Evolutionary conservation across 2,888 invertebrate genomes (phyloP), one percentile per base, ranked within the genome.

Genomic region (Cylindroiulus punctatus): DNA sequence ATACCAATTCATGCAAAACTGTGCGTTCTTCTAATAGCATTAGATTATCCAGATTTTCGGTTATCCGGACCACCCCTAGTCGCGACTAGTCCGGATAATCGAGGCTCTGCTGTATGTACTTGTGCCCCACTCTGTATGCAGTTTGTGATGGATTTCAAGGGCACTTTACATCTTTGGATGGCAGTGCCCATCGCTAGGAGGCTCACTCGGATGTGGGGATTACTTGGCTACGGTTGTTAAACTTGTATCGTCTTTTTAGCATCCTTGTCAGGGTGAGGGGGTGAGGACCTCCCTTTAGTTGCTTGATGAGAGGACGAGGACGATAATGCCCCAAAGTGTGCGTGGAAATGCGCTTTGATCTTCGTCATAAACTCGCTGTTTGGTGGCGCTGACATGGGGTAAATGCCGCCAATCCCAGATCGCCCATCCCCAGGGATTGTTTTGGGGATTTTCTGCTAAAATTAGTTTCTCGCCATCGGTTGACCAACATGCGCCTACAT

Each of bases 341-440:
- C 2, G 65, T 10, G 26, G 65, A 22, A 65, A 26, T 65, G 65
- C 26, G 65, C 65, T 65, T 65, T 65, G 65, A 65, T 65, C 65
- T 65, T 65, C n/a, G 10, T 8, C 65, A 65, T 65, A 65, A 65
- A 65, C 65, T 26, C 65, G 26, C 26, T 65, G 65, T 65, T 65
- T 26, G 65, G 65, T 65, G 65, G 65, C 65, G 65, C 65, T 65
- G 65, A 65, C 65, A 65, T n/a, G 65, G 65, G 65, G 22, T 65
- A 65, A 65, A 65, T 12, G 65, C 65, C 26, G 8, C 65, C 26
- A 65, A 65, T 65, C 65, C 65, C 65, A 65, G 65, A 65, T 65
- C 26, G 65, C 10, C 65, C 26, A 65, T 65, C 65, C 65, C 65
- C 1, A 7, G 65, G 26, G 65, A 65, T 65, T 26, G 26, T 65